Evolutionary conservation across 64 coral and sea anemone genomes (phyloP).

Genomic region (Dendrophyllia cribrosa): DNA sequence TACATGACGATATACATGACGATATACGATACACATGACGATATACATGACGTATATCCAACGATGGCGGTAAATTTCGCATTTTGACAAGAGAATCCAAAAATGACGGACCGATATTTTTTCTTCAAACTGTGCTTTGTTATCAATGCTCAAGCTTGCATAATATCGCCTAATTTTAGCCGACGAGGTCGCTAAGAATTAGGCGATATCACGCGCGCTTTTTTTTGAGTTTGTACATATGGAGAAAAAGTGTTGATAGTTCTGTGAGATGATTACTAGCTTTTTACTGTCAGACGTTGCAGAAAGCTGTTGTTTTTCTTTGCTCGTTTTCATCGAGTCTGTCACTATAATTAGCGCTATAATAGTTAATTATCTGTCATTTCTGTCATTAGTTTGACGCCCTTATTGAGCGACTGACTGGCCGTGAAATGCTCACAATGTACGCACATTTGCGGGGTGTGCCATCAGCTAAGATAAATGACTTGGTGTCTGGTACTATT

Average conservation of each 20-base stretch:
- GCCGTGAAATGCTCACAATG: slow-evolving; percentile 96
- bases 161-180: too few relatives aligned
- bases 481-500: slow-evolving; percentile 81
- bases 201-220: too few relatives aligned
- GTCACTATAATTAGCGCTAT: not conserved
- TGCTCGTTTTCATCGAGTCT: not conserved
- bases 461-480: slow-evolving; percentile 60
- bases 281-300: not conserved
- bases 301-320: not conserved
- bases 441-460: slow-evolving; percentile 87
- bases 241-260: not conserved
- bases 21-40: too few relatives aligned
- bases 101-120: too few relatives aligned
- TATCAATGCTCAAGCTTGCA: too few relatives aligned
- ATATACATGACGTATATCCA: too few relatives aligned
- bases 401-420: slow-evolving; percentile 86
- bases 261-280: not conserved
- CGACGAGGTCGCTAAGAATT: too few relatives aligned
- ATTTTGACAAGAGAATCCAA: too few relatives aligned
- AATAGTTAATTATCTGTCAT: not conserved
- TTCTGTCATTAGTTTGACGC: slow-evolving; percentile 85
- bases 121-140: too few relatives aligned
- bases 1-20: too few relatives aligned
- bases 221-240: not conserved
- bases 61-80: too few relatives aligned